Conservation (phyloP, 2,113 vertebrate species). For the Chunga burmeisteri region DNA sequence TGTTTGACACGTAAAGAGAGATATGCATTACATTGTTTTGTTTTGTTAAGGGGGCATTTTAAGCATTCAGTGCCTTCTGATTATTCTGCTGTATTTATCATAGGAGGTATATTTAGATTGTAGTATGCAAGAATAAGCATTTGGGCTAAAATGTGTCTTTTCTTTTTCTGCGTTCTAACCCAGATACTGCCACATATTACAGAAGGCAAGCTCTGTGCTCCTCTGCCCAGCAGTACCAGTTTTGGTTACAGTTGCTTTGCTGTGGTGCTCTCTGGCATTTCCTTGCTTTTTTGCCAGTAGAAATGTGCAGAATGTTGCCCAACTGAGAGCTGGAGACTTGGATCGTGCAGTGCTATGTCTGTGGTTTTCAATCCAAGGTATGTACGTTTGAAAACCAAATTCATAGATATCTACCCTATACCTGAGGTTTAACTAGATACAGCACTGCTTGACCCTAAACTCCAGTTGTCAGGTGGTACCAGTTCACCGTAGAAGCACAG, state of each 20-base stretch:
- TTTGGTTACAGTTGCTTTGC: not conserved
- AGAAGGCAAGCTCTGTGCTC: not conserved
- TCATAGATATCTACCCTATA: rapidly evolving
- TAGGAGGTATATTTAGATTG: conserved; percentile 4
- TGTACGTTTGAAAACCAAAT: rapidly evolving
- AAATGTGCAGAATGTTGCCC: not conserved
- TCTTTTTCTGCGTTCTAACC: not conserved
- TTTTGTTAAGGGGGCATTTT: conserved; percentile 47
- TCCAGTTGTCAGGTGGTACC: not conserved
- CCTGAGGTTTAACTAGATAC: not conserved
- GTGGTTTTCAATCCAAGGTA: not conserved
- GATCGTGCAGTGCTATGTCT: not conserved
- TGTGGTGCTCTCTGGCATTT: not conserved
- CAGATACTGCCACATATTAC: not conserved
- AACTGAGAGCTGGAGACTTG: not conserved
- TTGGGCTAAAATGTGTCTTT: not conserved
- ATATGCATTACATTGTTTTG: conserved; percentile 55
- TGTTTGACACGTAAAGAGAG: conserved; percentile 33
- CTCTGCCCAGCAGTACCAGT: not conserved
- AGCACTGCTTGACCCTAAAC: not conserved
- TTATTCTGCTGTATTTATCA: conserved; percentile 22
- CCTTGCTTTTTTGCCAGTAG: not conserved
- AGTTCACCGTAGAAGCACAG: not conserved
- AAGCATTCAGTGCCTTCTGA: conserved; percentile 11
- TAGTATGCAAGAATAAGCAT: not conserved